Base-by-base conservation (phyloP, 1,140 invertebrate genomes). In the Eriocheir sinensis region DNA sequence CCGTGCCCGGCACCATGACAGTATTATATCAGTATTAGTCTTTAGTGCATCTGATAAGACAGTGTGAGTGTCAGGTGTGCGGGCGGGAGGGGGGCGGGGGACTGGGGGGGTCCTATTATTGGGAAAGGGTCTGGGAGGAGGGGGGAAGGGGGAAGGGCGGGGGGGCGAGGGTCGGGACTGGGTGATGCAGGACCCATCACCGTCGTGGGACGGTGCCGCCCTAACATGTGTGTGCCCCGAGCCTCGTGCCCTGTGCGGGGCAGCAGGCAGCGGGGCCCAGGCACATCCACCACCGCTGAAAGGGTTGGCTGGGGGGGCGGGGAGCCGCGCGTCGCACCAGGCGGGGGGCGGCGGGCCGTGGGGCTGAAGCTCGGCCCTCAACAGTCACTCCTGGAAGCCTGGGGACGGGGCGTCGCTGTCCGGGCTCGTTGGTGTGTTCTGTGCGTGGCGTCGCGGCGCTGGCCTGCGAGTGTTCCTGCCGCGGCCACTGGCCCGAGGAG, bases 381-480 rank as follows among this genome's bases (percentile, higher is more conserved):
- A 27, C 88, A 89, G 88, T 89, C 88, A 89, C 38, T 53, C 30
- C 88, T 89, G 88, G 88, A 89, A 89, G 88, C 88, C 88, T 89
- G 88, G 32, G 88, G 40, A 53, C 44, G 88, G 88, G 40, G n/a
- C 44, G 44, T 21, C 88, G 88, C 34, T 48, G 44, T 32, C 38
- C 53, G 88, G 88, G 48, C 44, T 30, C 88, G 41, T 53, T 53
- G 48, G 48, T 53, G 48, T 53, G 48, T 53, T 53, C 48, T 53
- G 48, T 53, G 48, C 48, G 48, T 53, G 48, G 48, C 48, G 48
- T 53, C 48, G 48, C 48, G 48, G 48, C 48, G 48, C 48, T 53
- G 48, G 48, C 48, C 48, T 17, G 48, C 8, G 48, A 17, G 48
- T 53, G 48, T 53, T 21, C 48, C 48, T 17, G 9, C 48, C 12